Evolutionary conservation across 2,113 vertebrate genomes (phyloP), one percentile per base, ranked within the genome.

Genomic region (Tapirus terrestris): DNA sequence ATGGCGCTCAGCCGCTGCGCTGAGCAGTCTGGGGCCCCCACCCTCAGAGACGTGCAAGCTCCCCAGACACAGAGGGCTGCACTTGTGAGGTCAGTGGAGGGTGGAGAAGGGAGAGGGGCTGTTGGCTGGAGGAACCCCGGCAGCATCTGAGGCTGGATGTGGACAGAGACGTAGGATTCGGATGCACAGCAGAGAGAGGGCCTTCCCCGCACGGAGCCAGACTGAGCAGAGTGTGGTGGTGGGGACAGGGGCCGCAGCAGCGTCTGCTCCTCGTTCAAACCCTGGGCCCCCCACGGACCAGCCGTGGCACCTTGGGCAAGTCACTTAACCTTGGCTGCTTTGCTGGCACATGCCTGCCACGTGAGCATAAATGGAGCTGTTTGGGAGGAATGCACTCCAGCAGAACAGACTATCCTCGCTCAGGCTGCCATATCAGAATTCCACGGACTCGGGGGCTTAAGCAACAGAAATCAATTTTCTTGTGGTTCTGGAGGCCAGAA

Each of bases 221-320:
- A 0, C 14, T 0, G 11, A 21, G 2, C 2, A 4, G 4, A 25
- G 43, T 51, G 53, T 1, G 23, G 56, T 2, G 0, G 33, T 0
- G 31, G 76, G 18, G 0, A 25, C 14, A 4, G 33, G 31, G 68
- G 68, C 58, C 43, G 0, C 6, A 7, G 51, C 9, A 3, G 51
- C 0, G 0, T 11, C 51, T 31, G 39, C 43, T 75, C 2, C 51
- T 18, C 31, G 58, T n/a, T 87, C n/a, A 25, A 5, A 2, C 48
- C 23, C 60, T 36, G 31, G 51, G 51, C 13, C 51, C 51, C 51
- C 79, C 18, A 3, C 0, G 0, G 27, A 13, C 72, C 81, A 39
- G 86, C 45, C 0, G 3, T 0, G 13, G 6, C 60, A 53, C 23
- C 58, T 14, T 14, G 27, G 63, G 43, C 43, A 3, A 8, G 31